Evolutionary conservation across 2,888 invertebrate species (phyloP).

Genomic region (Lasioglossum villosulum): DNA sequence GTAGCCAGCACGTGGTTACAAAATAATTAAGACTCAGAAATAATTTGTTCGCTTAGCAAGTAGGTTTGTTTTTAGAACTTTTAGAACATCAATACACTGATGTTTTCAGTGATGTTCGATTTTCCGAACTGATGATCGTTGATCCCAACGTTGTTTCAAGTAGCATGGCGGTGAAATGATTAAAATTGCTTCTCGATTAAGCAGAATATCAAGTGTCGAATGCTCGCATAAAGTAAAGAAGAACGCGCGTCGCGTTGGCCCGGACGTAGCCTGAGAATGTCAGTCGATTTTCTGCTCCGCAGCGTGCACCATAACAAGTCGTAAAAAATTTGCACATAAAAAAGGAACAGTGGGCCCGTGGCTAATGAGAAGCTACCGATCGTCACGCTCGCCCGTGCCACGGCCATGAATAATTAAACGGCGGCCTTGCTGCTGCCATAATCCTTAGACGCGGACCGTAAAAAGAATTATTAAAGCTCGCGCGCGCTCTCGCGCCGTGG

Average conservation of each 20-base stretch:
- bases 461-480: constrained; percentile 79
- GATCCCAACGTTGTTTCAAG: too few species aligned
- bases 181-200: neutral
- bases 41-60: too few species aligned
- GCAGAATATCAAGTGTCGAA: neutral
- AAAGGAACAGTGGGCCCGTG: constrained; percentile 39
- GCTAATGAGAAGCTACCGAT: constrained; percentile 70
- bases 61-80: too few species aligned
- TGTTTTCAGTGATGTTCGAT: too few species aligned
- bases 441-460: constrained; percentile 70
- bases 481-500: constrained; percentile 44
- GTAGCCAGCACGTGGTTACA: too few species aligned
- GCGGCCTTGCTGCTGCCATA: constrained; percentile 46
- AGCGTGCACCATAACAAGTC: constrained; percentile 52
- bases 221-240: neutral
- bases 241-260: neutral
- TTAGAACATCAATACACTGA: too few species aligned
- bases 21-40: too few species aligned
- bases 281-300: constrained; percentile 66
- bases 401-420: constrained; percentile 72
- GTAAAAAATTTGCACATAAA: constrained; percentile 62
- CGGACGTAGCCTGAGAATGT: constrained; percentile 36
- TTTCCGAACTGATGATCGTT: too few species aligned
- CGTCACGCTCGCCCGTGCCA: constrained; percentile 55
- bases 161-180: neutral